A percentile compares a stretch with the other conserved stretches of the same genome.
phyloP scores from a whole-genome alignment of 2,888 invertebrate genomes.

The Tromatobia lineatoria region DNA sequence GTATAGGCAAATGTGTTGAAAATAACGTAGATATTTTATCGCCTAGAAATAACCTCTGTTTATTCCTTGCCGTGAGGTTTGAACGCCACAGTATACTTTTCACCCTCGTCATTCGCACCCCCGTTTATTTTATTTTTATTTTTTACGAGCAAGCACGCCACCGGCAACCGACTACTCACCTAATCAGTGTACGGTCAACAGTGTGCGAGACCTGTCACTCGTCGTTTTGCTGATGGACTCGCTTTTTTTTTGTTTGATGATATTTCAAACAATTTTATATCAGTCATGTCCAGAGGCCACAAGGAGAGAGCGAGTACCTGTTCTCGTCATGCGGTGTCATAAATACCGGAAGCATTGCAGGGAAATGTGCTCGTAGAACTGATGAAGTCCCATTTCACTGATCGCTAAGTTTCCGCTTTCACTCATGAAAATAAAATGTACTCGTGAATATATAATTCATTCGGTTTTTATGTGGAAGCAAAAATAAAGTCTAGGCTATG shows the following conservation, averaged over 20 bases:
- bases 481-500: neutral
- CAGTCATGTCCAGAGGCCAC: neutral
- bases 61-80: neutral
- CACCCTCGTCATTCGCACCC: slow-evolving; percentile 50
- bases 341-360: neutral
- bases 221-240: neutral
- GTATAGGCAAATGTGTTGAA: slow-evolving; percentile 25
- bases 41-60: slow-evolving; percentile 38
- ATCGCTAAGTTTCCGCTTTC: neutral
- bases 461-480: neutral
- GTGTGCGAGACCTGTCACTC: slow-evolving; percentile 40
- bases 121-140: slow-evolving; percentile 13
- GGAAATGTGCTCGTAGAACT: neutral
- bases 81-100: slow-evolving; percentile 37
- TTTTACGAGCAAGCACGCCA: slow-evolving; percentile 20
- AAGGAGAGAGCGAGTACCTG: neutral
- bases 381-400: neutral
- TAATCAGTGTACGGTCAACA: slow-evolving; percentile 27
- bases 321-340: neutral
- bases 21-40: slow-evolving; percentile 33
- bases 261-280: slow-evolving; percentile 15
- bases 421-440: too few relatives aligned
- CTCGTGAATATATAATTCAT: too few relatives aligned
- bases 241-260: neutral
- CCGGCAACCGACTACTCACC: neutral